Base-by-base conservation (phyloP, 2,888 invertebrate genomes). In the Diabrotica balteata region DNA sequence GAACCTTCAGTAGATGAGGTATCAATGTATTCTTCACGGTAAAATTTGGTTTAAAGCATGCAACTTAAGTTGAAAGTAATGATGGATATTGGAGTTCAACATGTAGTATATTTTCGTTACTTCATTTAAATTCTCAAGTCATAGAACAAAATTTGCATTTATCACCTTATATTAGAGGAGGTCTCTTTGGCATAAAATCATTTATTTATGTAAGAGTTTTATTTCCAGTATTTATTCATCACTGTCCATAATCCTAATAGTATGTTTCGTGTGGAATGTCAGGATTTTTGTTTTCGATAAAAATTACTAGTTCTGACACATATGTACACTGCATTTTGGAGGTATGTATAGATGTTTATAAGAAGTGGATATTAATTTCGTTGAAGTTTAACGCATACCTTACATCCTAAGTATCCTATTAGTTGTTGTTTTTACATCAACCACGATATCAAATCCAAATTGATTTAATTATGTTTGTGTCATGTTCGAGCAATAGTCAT, bases 211-310 rank as follows among this genome's bases (percentile, higher is more conserved):
- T 63, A 44, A 42, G 43, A 63, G 63, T 63, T 63, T 61, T 63
- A 63, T 63, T 63, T 63, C 46, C 63, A 63, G 63, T 63, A 57
- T 49, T 57, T 46, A 63, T 63, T 63, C 63, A 58, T 50, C 63
- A 63, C 50, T 63, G 51, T 51, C 60, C 43, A 57, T 63, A 55
- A 55, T 55, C 63, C 63, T 57, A 49, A 45, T 63, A 63, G 50
- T 63, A 49, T 57, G 51, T 63, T 11, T 63, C 63, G 43, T 61
- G 61, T 53, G 53, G 32, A 50, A 58, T 49, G 50, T 63, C 58
- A 50, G 52, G 63, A 55, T 63, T 63, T 57, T 55, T 63, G 50
- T 63, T 55, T 63, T 63, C 50, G 22, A 57, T 63, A 63, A 63
- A 63, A 49, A 44, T 58, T 58, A 63, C 43, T 63, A 61, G 53